These are phyloP conservation scores for Thecocarcelia acutangulata DNA, from an alignment of 2,888 invertebrate genomes.

Conservation along the genomic window DNA sequence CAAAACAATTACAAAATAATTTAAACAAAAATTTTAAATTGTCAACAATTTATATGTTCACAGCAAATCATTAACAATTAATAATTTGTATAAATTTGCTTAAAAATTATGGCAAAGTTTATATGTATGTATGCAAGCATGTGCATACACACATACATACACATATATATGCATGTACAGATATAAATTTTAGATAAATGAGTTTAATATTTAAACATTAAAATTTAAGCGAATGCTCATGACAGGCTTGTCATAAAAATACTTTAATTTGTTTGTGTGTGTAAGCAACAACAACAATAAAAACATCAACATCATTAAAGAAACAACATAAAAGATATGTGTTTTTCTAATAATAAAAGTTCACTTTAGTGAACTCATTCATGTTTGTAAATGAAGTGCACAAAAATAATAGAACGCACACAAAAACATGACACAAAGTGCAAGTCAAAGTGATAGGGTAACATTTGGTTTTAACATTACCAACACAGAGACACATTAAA, in stretches of 20 bases:
- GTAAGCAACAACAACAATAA: background rate
- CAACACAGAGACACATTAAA: too few relatives aligned
- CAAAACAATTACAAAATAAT: slow-evolving; percentile 30
- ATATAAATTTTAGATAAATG: too few relatives aligned
- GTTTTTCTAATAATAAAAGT: background rate
- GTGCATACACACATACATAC: too few relatives aligned
- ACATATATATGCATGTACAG: too few relatives aligned
- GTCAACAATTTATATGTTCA: slow-evolving; percentile 23
- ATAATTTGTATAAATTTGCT: slow-evolving; percentile 32
- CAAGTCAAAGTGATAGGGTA: background rate
- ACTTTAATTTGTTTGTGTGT: background rate
- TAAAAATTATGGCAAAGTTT: background rate
- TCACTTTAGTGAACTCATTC: slow-evolving; percentile 1
- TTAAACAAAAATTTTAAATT: slow-evolving; percentile 15
- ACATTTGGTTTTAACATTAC: background rate
- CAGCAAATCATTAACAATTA: slow-evolving; percentile 33
- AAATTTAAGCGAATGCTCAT: slow-evolving; percentile 5
- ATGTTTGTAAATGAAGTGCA: slow-evolving; percentile 1
- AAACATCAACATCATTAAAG: slow-evolving; percentile 8
- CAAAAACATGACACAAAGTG: background rate
- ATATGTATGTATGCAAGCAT: background rate
- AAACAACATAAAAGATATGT: background rate
- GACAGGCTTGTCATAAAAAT: slow-evolving; percentile 20
- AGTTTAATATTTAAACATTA: background rate
- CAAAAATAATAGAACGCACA: background rate